Evolutionary conservation across 2,113 vertebrate species (phyloP), one percentile per base, ranked within the genome.

Genomic region (Pluvianellus socialis): DNA sequence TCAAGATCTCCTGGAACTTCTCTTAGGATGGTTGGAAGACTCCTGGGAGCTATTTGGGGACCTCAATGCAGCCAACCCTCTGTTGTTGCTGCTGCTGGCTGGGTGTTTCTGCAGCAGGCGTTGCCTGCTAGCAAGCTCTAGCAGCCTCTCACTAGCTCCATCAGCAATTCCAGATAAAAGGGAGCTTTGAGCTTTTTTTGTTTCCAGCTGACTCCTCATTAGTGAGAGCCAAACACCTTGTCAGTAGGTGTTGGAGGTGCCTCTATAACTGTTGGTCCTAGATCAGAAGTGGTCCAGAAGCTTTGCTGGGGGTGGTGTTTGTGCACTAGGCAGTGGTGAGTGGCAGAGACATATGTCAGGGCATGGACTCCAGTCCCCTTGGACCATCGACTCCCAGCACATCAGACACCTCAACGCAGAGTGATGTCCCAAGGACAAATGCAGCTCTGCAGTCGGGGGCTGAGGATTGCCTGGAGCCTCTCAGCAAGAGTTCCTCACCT

Each of bases 371-470:
- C 30, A 32, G 58, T 20, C 23, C 23, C 18, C 16, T 5, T 19
- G 19, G n/a, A 55, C 6, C 10, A 2, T 45, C 33, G 55, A 45
- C 14, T 16, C 14, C 17, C 59, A 32, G 17, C 33, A 33, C 8
- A 53, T 63, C 47, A 45, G 47, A 16, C 33, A 53, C n/a, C 71
- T 32, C 50, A 65, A 14, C 23, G 23, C 50, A 56, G 42, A 33
- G 4, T 0, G 2, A 65, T 33, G 5, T 45, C n/a, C 40, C 3
- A 3, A 32, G 38, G 10, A 35, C 18, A 35, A 49, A n/a, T 9
- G 15, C 35, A 23, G 35, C 21, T 81, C 42, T 47, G 26, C 0
- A 4, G 38, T 38, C 9, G 38, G 38, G 38, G 38, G 38, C 38
- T 38, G 38, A 7, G 38, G 16, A 9, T 14, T 55, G 32, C 17